Evolutionary conservation across 2,797 vertebrate species (phyloP).

Genomic region (Passerculus sandwichensis): DNA sequence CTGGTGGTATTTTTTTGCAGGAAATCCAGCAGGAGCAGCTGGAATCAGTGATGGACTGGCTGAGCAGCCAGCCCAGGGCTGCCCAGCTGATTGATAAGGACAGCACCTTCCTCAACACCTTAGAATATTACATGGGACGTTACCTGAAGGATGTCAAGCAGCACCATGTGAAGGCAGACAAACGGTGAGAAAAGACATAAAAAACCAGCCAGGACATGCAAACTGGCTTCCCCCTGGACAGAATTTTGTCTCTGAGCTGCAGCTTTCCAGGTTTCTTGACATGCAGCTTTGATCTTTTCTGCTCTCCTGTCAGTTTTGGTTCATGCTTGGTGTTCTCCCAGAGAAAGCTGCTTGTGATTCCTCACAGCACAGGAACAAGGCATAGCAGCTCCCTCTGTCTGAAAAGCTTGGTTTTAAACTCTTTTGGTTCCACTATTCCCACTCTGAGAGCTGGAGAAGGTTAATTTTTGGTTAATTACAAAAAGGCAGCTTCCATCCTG

Average conservation of each 20-base stretch:
- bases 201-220: neutral
- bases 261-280: neutral
- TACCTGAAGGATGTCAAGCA: constrained; percentile 96
- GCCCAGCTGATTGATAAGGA: constrained; percentile 97
- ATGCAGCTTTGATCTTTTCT: neutral
- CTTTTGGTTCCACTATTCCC: neutral
- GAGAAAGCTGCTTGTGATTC: neutral
- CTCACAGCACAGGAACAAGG: neutral
- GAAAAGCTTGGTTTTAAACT: neutral
- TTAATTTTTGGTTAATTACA: neutral
- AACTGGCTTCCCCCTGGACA: neutral
- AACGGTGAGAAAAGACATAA: constrained; percentile 81
- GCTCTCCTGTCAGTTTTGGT: neutral
- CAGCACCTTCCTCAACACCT: constrained; percentile 90
- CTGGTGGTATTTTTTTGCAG: constrained; percentile 64
- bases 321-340: neutral
- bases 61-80: constrained; percentile 92
- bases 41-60: constrained; percentile 93
- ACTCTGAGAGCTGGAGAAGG: neutral
- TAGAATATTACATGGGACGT: constrained; percentile 90
- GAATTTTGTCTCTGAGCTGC: neutral
- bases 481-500: neutral
- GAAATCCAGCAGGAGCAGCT: constrained; percentile 95
- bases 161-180: constrained; percentile 94
- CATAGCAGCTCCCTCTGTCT: neutral